Evolutionary conservation across 2,797 vertebrate genomes (phyloP).

Genomic region (Rhabdomys pumilio): DNA sequence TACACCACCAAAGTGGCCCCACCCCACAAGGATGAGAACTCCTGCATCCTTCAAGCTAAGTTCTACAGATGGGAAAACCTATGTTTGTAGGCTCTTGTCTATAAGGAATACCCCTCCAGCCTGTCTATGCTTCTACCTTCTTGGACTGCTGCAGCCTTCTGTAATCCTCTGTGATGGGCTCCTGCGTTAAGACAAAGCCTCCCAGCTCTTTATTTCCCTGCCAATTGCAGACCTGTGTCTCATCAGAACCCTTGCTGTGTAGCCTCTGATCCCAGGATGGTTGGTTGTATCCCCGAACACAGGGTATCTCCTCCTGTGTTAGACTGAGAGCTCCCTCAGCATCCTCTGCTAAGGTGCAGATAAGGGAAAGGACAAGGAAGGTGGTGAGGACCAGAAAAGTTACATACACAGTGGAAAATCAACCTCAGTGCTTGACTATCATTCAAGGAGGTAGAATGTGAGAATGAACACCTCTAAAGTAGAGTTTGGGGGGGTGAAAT

Average conservation of each 20-base stretch:
- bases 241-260: fast-evolving
- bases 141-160: background rate
- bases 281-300: background rate
- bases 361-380: too few relatives aligned
- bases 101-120: background rate
- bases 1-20: background rate
- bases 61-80: background rate
- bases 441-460: background rate
- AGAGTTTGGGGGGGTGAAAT: background rate
- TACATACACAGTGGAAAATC: background rate
- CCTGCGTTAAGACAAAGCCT: too few relatives aligned
- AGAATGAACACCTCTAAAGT: background rate
- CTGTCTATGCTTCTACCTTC: background rate
- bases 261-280: fast-evolving
- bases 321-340: background rate
- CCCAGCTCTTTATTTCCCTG: background rate
- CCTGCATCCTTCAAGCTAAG: background rate
- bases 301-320: background rate
- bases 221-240: background rate
- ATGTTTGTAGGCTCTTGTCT: background rate
- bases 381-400: background rate
- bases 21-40: background rate
- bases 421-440: background rate
- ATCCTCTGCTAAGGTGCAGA: background rate
- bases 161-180: background rate